Evolutionary conservation across 2,797 vertebrate genomes (phyloP), one percentile per base, ranked within the genome.

Genomic region (Anguilla marmorata): DNA sequence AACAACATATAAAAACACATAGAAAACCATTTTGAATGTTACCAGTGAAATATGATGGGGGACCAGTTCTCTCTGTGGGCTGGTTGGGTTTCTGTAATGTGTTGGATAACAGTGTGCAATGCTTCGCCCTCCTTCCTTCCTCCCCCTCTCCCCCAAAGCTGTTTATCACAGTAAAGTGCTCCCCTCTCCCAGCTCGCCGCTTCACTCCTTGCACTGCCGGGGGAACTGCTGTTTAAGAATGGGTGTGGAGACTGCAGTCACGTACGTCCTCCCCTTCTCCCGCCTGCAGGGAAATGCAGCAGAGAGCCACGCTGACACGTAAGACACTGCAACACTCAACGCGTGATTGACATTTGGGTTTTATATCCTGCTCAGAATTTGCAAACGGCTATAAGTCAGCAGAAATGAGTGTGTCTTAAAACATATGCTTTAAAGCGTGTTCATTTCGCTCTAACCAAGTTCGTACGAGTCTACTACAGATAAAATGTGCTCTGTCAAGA

Each of bases 231-330:
- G 90, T 92, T 90, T 93, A 95, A 93, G 94, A 94, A 96, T 95
- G 94, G 93, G 93, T 95, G 92, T 92, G 93, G 93, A 93, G 94
- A 95, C 95, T 95, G 94, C 94, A 91, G 92, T 94, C 92, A 92
- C 94, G 91, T 91, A 79, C 91, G 24, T 92, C 89, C 92, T 91
- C 87, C 93, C 90, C 88, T 87, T 90, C 88, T 90, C 90, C 89
- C 90, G 90, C 33, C 63, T 72, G 76, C 84, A 89, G 74, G 74
- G 37, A 63, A 92, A 91, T 33, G 14, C 41, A 91, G 66, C 41
- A 79, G 33, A 72, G 48, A 56, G 56, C 0, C 21, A 85, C 8
- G 60, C 80, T 41, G 66, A 90, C 87, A 85, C 87, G 86, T 37
- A 21, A 54, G 33, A 30, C 30, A 86, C 30, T 21, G 72, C 2